phyloP scores from a whole-genome alignment of 2,113 vertebrate species.

The Ammodytes marinus region DNA sequence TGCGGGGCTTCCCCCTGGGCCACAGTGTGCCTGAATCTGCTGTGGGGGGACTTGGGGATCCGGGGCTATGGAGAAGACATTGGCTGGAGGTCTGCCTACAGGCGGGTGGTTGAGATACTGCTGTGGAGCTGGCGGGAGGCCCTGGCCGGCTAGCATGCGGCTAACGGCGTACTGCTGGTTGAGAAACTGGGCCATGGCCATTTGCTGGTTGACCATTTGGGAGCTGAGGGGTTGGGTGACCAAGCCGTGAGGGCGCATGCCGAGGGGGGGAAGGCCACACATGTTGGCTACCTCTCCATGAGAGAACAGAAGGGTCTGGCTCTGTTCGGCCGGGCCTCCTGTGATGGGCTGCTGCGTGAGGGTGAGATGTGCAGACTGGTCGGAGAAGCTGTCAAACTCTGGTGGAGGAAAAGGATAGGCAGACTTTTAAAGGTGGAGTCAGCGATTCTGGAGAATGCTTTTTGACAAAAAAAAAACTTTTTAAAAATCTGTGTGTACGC shows the following conservation, averaged over 20 bases:
- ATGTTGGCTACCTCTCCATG: conserved; percentile 88
- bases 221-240: conserved; percentile 95
- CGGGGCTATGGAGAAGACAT: conserved; percentile 92
- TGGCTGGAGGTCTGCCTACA: conserved; percentile 84
- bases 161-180: conserved; percentile 99
- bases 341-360: conserved; percentile 93
- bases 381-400: conserved; percentile 93
- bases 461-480: no score
- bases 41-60: conserved; percentile 88
- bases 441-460: no score
- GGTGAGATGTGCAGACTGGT: conserved; percentile 90
- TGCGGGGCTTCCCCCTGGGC: conserved; percentile 46
- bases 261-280: conserved; percentile 88
- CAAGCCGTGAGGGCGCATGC: conserved; percentile 91
- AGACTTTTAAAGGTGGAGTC: not conserved
- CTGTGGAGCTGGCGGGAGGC: conserved; percentile 88
- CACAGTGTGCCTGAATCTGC: conserved; percentile 78
- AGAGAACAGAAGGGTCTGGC: conserved; percentile 86
- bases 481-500: no score
- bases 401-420: conserved; percentile 12
- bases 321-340: conserved; percentile 92
- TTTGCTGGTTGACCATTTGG: conserved; percentile 97
- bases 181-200: conserved; percentile 98
- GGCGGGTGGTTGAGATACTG: conserved; percentile 99
- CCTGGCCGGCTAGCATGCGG: conserved; percentile 96